These are phyloP conservation scores for Vultur gryphus DNA, from an alignment of 2,797 vertebrate genomes.

Conservation along the genomic window DNA sequence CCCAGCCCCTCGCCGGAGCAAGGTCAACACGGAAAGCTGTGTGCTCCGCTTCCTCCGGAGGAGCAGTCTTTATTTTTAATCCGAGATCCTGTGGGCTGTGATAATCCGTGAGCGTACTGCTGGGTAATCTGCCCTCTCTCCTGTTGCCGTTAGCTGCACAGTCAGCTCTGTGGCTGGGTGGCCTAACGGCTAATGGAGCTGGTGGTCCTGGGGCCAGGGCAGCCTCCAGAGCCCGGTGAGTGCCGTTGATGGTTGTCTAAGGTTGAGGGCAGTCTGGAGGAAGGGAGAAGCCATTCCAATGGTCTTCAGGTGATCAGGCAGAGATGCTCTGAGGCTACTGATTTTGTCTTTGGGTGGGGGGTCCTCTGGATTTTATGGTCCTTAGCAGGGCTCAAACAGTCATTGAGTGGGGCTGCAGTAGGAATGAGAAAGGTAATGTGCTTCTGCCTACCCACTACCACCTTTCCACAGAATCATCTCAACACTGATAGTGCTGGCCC, in stretches of 20 bases:
- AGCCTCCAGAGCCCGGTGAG: accelerated
- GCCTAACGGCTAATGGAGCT: background rate
- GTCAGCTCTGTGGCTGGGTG: background rate
- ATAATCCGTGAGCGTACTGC: background rate
- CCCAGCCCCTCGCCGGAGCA: background rate
- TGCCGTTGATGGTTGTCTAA: accelerated
- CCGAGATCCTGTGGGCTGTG: background rate
- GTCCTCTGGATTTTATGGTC: background rate
- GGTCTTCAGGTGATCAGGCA: background rate
- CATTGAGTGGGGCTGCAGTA: background rate
- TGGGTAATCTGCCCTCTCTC: background rate
- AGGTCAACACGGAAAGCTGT: background rate
- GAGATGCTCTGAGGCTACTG: background rate
- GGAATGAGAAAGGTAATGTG: no score
- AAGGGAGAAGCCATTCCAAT: background rate
- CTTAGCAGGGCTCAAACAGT: accelerated
- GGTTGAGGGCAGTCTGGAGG: background rate
- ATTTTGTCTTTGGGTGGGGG: background rate
- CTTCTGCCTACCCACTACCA: no score
- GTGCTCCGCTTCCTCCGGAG: background rate
- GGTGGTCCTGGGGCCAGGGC: background rate
- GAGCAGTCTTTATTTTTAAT: background rate
- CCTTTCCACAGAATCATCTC: background rate
- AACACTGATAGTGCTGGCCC: accelerated
- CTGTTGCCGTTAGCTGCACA: background rate